Conservation (phyloP, 2,888 invertebrate species). For the Meta bourneti region DNA sequence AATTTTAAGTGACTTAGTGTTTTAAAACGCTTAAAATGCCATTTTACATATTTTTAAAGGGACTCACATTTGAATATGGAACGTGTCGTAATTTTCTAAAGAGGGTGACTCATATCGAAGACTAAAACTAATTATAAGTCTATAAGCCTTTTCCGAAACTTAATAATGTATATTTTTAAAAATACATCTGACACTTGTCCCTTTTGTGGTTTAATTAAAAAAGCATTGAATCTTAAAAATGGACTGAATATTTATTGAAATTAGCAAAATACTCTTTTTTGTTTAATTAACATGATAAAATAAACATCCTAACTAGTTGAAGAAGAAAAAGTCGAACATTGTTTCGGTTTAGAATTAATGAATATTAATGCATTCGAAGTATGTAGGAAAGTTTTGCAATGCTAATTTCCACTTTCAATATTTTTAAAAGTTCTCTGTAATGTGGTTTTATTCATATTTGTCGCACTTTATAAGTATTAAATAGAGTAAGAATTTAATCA, state of each 20-base stretch:
- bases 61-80: too few relatives aligned
- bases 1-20: too few relatives aligned
- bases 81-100: too few relatives aligned
- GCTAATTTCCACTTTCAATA: not conserved
- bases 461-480: too few relatives aligned
- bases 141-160: not conserved
- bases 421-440: not conserved
- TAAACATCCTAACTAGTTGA: not conserved
- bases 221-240: not conserved
- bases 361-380: not conserved
- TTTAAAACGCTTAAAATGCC: too few relatives aligned
- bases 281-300: not conserved
- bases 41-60: too few relatives aligned
- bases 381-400: not conserved
- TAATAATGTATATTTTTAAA: not conserved
- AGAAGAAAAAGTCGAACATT: not conserved
- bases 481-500: too few relatives aligned
- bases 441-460: not conserved
- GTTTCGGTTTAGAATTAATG: not conserved
- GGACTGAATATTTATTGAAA: not conserved
- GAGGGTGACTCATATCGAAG: not conserved
- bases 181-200: not conserved
- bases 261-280: not conserved
- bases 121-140: not conserved
- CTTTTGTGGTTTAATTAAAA: not conserved